Evolutionary conservation across 2,797 vertebrate genomes (phyloP).

Genomic region (Pangasius djambal): DNA sequence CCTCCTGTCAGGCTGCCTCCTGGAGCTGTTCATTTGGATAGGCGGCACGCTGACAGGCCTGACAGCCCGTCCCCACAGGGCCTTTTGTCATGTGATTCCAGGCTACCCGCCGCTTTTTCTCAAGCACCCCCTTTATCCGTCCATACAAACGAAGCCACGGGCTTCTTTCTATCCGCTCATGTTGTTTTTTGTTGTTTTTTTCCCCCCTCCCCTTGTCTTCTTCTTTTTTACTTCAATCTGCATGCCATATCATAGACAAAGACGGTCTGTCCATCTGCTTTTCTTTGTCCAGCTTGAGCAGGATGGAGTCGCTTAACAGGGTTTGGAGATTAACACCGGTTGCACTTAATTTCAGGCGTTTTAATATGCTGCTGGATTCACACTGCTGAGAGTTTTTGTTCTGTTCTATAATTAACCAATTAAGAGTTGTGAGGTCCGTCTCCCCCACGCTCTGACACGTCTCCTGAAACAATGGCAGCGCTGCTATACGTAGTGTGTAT

Average conservation of each 20-base stretch:
- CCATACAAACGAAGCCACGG: slow-evolving; percentile 80
- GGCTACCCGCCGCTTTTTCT: slow-evolving; percentile 78
- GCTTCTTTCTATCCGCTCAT: slow-evolving; percentile 62
- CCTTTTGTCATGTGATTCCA: slow-evolving; percentile 83
- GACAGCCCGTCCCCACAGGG: slow-evolving; percentile 93
- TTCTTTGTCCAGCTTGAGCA: slow-evolving; percentile 52
- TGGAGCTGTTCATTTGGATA: slow-evolving; percentile 98
- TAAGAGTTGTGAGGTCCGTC: slow-evolving; percentile 65
- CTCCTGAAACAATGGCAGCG: slow-evolving; percentile 21
- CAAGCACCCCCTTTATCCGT: slow-evolving; percentile 78
- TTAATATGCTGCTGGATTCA: slow-evolving; percentile 67
- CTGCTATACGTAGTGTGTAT: slow-evolving; percentile 25
- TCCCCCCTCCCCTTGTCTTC: slow-evolving; percentile 74
- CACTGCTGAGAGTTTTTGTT: slow-evolving; percentile 70
- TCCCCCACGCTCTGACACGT: slow-evolving; percentile 3
- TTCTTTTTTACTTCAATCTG: slow-evolving; percentile 73
- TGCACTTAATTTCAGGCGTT: slow-evolving; percentile 75
- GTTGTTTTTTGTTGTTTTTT: slow-evolving; percentile 43
- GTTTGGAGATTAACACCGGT: slow-evolving; percentile 82
- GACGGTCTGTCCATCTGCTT: slow-evolving; percentile 71
- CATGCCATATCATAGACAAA: slow-evolving; percentile 79
- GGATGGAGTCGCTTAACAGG: slow-evolving; percentile 78
- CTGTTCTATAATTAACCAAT: slow-evolving; percentile 74
- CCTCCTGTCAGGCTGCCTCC: slow-evolving; percentile 93
- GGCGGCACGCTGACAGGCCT: slow-evolving; percentile 92